These are phyloP conservation scores for Mythimna impura DNA, from an alignment of 2,888 invertebrate genomes.

Conservation along the genomic window DNA sequence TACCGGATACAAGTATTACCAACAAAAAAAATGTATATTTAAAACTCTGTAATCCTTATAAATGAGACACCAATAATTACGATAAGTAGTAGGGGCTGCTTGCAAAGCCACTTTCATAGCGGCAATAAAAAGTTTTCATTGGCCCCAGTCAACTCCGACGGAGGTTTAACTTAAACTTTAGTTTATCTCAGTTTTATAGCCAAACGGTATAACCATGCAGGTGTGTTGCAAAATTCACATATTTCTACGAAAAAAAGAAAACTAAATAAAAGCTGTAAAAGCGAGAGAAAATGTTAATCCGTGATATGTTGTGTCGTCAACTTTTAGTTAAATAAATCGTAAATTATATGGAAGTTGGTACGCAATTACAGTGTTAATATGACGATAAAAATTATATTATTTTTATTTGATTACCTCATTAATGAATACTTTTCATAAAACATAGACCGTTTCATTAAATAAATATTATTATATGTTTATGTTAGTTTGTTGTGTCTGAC, in stretches of 20 bases:
- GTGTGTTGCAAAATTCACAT: slow-evolving; percentile 60
- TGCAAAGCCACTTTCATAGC: slow-evolving; percentile 79
- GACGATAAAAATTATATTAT: slow-evolving; percentile 6
- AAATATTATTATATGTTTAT: background rate
- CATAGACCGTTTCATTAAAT: background rate
- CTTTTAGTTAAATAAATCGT: slow-evolving; percentile 6
- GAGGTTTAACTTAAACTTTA: slow-evolving; percentile 77
- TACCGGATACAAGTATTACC: background rate
- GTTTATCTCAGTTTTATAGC: slow-evolving; percentile 84
- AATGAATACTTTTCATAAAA: slow-evolving; percentile 10
- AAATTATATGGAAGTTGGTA: slow-evolving; percentile 15
- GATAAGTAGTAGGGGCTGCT: slow-evolving; percentile 70
- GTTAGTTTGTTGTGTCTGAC: background rate
- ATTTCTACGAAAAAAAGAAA: slow-evolving; percentile 38
- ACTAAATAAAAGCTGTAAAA: slow-evolving; percentile 33
- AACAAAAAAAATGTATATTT: background rate
- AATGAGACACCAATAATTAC: slow-evolving; percentile 43
- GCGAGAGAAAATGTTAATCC: slow-evolving; percentile 7
- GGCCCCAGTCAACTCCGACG: slow-evolving; percentile 73
- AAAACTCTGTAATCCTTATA: slow-evolving; percentile 18
- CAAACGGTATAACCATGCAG: slow-evolving; percentile 68
- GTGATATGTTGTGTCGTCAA: slow-evolving; percentile 15
- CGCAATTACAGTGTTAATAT: slow-evolving; percentile 16
- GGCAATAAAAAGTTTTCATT: slow-evolving; percentile 86
- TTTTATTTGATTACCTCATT: slow-evolving; percentile 19